These are phyloP conservation scores for Ameiurus melas DNA, from an alignment of 2,113 vertebrate species.

Conservation along the genomic window DNA sequence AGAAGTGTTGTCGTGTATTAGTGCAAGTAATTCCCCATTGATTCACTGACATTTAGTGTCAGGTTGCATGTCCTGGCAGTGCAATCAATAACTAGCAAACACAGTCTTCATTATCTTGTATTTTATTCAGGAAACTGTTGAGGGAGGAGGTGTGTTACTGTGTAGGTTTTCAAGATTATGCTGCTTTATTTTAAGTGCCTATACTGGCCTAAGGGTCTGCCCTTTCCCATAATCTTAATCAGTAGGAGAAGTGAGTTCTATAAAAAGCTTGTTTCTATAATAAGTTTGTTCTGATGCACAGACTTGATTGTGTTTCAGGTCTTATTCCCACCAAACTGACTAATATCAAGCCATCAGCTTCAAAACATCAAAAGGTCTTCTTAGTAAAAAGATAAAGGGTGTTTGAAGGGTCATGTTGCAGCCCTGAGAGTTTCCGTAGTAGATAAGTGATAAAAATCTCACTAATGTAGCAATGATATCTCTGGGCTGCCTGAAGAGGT, in stretches of 20 bases:
- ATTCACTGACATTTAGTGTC: conserved; percentile 41
- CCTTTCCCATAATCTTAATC: neutral
- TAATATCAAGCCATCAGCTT: neutral
- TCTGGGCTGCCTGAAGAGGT: neutral
- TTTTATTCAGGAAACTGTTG: conserved; percentile 34
- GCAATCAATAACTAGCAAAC: conserved; percentile 36
- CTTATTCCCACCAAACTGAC: neutral
- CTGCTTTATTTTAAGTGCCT: conserved; percentile 7
- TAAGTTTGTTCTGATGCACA: neutral
- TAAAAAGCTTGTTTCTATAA: conserved; percentile 10
- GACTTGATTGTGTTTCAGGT: neutral
- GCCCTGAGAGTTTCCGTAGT: neutral
- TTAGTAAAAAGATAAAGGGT: neutral
- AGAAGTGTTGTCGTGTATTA: conserved; percentile 11
- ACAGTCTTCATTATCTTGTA: conserved; percentile 28
- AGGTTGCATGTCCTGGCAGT: conserved; percentile 22
- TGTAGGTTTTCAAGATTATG: conserved; percentile 14
- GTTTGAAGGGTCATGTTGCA: neutral
- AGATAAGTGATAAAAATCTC: neutral
- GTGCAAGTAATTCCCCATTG: conserved; percentile 25
- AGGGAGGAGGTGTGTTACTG: neutral
- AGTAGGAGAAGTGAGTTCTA: neutral
- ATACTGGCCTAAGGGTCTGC: neutral
- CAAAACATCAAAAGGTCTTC: neutral
- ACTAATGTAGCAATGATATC: neutral